Percentiles rank a stretch among this genome's conserved stretches.
phyloP scores from a whole-genome alignment of 2,113 vertebrate genomes.

The Vombatus ursinus region DNA sequence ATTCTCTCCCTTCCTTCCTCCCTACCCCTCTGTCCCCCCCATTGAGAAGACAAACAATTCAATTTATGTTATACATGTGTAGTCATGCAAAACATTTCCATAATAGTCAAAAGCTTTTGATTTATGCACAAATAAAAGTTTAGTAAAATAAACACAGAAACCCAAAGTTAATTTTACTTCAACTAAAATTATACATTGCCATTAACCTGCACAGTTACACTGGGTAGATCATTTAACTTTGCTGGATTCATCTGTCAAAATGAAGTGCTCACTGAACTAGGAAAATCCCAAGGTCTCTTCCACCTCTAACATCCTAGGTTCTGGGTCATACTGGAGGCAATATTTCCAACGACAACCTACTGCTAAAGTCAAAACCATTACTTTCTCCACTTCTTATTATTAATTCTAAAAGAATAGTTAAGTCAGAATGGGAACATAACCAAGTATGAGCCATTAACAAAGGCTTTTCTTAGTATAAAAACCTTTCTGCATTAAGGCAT shows the following conservation, averaged over 20 bases:
- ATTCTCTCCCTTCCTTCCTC: too few relatives aligned
- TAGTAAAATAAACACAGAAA: background rate
- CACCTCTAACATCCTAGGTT: background rate
- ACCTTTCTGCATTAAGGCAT: background rate
- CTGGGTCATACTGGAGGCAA: background rate
- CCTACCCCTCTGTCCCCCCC: too few relatives aligned
- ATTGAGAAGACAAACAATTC: too few relatives aligned
- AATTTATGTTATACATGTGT: background rate
- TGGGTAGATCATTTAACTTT: background rate
- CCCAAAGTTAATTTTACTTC: constrained; percentile 49
- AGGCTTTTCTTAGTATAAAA: background rate
- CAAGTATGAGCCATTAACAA: background rate
- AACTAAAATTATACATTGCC: constrained; percentile 7
- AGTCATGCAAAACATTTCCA: background rate
- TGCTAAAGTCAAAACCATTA: background rate
- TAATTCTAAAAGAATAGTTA: background rate
- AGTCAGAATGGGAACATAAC: background rate
- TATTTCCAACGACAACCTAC: background rate
- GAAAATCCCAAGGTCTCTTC: background rate
- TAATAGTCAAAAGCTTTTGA: constrained; percentile 2
- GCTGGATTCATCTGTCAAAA: background rate
- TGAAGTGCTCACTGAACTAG: background rate
- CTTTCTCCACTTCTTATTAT: background rate
- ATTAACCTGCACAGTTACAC: background rate
- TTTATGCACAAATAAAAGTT: constrained; percentile 30